phyloP scores from a whole-genome alignment of 2,113 vertebrate species.

The Amblyornis subalaris region DNA sequence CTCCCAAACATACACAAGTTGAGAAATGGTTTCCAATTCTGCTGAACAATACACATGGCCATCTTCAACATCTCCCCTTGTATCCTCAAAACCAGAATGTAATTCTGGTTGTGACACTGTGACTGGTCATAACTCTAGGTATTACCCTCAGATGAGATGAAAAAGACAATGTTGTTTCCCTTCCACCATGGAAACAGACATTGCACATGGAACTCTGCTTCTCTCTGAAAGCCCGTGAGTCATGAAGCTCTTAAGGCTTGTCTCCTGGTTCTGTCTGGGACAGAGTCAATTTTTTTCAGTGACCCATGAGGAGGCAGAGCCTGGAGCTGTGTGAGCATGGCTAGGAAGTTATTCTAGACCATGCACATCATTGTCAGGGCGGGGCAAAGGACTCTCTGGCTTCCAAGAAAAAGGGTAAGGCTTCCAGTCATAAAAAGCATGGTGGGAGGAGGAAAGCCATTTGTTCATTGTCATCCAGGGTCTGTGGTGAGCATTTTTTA shows the following conservation, averaged over 20 bases:
- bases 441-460: rapidly evolving
- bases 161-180: background rate
- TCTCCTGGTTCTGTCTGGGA: background rate
- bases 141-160: background rate
- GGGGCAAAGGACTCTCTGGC: background rate
- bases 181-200: background rate
- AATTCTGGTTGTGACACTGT: background rate
- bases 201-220: background rate
- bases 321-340: background rate
- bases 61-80: background rate
- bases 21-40: background rate
- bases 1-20: rapidly evolving
- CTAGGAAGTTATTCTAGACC: background rate
- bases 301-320: background rate
- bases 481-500: background rate
- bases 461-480: background rate
- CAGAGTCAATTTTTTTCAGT: background rate
- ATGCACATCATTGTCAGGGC: background rate
- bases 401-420: background rate
- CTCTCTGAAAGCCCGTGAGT: background rate
- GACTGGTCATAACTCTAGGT: background rate
- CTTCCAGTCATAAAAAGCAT: background rate
- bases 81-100: background rate
- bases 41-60: rapidly evolving
- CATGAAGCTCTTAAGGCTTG: rapidly evolving